A percentile compares a stretch with the other conserved stretches of the same genome.
Conservation (phyloP, 2,888 invertebrate genomes). For the Mesoligia furuncula region DNA sequence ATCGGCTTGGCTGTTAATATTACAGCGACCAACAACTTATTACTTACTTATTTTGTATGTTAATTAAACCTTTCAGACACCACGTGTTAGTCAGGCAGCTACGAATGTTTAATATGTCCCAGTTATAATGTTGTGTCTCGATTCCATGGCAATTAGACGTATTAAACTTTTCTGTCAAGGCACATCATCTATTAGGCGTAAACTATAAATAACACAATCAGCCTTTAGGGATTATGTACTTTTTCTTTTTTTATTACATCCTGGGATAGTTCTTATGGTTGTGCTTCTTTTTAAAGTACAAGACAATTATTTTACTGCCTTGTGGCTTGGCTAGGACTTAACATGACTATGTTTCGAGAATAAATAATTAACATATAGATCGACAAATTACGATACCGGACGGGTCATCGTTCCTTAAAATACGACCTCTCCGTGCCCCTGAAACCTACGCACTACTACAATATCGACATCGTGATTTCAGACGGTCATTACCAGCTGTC, state of each 20-base stretch:
- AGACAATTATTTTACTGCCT: too few relatives aligned
- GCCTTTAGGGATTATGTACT: not conserved
- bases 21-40: not conserved
- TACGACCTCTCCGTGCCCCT: conserved; percentile 3
- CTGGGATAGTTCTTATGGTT: not conserved
- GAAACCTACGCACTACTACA: not conserved
- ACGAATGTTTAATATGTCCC: not conserved
- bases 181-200: not conserved
- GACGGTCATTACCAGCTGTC: not conserved
- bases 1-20: not conserved
- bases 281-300: too few relatives aligned
- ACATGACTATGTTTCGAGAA: not conserved
- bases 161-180: not conserved
- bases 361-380: conserved; percentile 7
- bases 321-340: not conserved
- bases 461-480: not conserved
- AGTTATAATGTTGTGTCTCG: not conserved
- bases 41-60: not conserved
- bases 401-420: conserved; percentile 8
- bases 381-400: not conserved
- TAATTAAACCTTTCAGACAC: not conserved
- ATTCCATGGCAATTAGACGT: conserved; percentile 10
- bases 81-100: not conserved
- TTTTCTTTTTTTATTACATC: not conserved
- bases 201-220: not conserved